These are phyloP conservation scores for Drosophila busckii DNA, from an alignment of 1,140 invertebrate species.

Conservation along the genomic window DNA sequence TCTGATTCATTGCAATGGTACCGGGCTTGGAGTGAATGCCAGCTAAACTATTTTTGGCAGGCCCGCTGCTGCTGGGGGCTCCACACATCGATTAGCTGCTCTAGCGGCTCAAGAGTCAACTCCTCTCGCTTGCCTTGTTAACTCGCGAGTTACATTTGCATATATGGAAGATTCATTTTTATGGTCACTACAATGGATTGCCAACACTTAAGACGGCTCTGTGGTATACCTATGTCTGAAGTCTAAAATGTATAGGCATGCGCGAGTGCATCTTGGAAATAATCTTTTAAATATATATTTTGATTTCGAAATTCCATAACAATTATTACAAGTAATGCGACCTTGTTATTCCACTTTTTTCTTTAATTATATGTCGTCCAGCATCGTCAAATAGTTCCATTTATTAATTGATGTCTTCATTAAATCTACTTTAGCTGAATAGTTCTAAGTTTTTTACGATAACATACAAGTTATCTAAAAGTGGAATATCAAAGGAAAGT, in stretches of 20 bases:
- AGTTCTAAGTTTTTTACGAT: too few relatives aligned
- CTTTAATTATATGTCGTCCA: too few relatives aligned
- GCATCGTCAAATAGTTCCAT: too few relatives aligned
- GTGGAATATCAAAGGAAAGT: too few relatives aligned
- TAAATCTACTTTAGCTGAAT: too few relatives aligned
- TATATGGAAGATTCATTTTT: conserved; percentile 76
- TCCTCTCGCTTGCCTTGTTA: conserved; percentile 36
- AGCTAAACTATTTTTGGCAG: conserved; percentile 52
- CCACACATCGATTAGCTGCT: conserved; percentile 5
- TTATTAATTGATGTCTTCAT: too few relatives aligned
- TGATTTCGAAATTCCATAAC: too few relatives aligned
- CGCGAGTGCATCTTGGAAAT: neutral
- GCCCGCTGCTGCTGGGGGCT: conserved; percentile 1
- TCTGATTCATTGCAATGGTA: conserved; percentile 16
- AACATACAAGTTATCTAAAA: too few relatives aligned
- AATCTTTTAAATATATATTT: too few relatives aligned
- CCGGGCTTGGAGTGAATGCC: conserved; percentile 35
- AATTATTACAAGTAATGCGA: too few relatives aligned
- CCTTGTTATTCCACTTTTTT: too few relatives aligned
- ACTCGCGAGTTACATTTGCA: conserved; percentile 50
- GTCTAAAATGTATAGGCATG: too few relatives aligned
- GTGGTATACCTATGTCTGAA: conserved; percentile 19
- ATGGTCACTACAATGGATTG: conserved; percentile 38
- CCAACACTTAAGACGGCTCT: conserved; percentile 3
- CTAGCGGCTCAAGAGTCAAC: conserved; percentile 2